Evolutionary conservation across 2,113 vertebrate genomes (phyloP).

Genomic region (Rafetus swinhoei): DNA sequence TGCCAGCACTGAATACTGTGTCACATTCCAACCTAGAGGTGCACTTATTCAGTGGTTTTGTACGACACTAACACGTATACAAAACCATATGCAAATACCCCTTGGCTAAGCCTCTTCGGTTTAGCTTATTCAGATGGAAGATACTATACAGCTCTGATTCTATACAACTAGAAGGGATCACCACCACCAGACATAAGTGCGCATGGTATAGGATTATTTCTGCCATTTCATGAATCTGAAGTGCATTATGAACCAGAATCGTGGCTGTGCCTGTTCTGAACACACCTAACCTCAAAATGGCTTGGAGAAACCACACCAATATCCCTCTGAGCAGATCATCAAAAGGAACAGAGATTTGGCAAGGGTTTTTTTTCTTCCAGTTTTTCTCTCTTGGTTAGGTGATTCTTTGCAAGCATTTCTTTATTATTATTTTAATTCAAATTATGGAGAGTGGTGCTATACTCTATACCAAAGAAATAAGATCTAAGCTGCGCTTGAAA

Average conservation of each 20-base stretch:
- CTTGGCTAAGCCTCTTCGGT: neutral
- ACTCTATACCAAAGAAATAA: neutral
- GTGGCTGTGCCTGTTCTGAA: neutral
- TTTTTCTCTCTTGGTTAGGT: neutral
- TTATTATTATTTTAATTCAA: constrained; percentile 31
- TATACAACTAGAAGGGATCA: constrained; percentile 18
- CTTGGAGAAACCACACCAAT: neutral
- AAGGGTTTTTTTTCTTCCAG: neutral
- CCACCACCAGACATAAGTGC: neutral
- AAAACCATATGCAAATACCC: constrained; percentile 27
- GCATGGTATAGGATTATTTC: neutral
- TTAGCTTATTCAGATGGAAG: accelerated
- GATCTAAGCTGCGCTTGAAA: neutral
- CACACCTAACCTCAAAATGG: neutral
- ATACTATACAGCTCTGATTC: neutral
- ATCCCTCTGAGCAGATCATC: neutral
- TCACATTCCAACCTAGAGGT: constrained; percentile 34
- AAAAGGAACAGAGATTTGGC: neutral
- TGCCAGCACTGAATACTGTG: constrained; percentile 30
- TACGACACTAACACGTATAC: neutral
- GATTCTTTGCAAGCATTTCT: neutral
- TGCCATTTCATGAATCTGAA: constrained; percentile 28
- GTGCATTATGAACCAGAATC: neutral
- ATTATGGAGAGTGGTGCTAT: neutral
- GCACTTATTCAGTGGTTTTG: constrained; percentile 38